A percentile compares a stretch with the other conserved stretches of the same genome.
Conservation (phyloP, 1,140 invertebrate species). For the Lordiphosa clarofinis region DNA sequence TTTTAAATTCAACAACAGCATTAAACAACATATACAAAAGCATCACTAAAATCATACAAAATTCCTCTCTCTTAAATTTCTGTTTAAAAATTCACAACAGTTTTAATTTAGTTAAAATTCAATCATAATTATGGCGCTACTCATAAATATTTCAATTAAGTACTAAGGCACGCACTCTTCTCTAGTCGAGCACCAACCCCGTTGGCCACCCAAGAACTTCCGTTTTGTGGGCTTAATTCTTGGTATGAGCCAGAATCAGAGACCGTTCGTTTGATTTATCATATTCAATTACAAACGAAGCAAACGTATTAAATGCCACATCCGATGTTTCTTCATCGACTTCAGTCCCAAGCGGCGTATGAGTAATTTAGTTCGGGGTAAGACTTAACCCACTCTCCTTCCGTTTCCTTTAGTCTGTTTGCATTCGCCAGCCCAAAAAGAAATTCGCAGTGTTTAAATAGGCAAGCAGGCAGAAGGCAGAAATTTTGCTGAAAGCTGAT, state of each 20-base stretch:
- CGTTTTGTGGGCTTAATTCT: constrained; percentile 23
- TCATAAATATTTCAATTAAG: too few species aligned
- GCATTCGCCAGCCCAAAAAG: constrained; percentile 29
- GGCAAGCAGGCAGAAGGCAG: constrained; percentile 13
- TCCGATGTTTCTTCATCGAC: constrained; percentile 22
- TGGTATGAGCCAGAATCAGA: background rate
- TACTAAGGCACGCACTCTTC: constrained; percentile 1
- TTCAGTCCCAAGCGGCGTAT: constrained; percentile 49
- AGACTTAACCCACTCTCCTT: constrained; percentile 16
- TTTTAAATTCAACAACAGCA: too few species aligned
- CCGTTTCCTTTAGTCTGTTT: too few species aligned
- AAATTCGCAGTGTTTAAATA: constrained; percentile 52
- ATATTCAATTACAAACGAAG: constrained; percentile 77
- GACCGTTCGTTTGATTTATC: constrained; percentile 71
- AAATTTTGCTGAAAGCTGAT: constrained; percentile 60
- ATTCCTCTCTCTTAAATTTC: too few species aligned
- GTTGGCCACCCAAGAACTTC: constrained; percentile 38
- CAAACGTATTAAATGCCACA: constrained; percentile 70
- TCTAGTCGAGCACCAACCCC: background rate
- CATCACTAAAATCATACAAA: too few species aligned
- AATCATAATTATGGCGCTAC: too few species aligned
- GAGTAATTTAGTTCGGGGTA: constrained; percentile 52
- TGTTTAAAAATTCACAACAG: too few species aligned
- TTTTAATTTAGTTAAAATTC: too few species aligned
- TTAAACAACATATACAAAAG: too few species aligned